Base-by-base conservation (phyloP, 2,888 invertebrate genomes). In the Diploptera punctata region DNA sequence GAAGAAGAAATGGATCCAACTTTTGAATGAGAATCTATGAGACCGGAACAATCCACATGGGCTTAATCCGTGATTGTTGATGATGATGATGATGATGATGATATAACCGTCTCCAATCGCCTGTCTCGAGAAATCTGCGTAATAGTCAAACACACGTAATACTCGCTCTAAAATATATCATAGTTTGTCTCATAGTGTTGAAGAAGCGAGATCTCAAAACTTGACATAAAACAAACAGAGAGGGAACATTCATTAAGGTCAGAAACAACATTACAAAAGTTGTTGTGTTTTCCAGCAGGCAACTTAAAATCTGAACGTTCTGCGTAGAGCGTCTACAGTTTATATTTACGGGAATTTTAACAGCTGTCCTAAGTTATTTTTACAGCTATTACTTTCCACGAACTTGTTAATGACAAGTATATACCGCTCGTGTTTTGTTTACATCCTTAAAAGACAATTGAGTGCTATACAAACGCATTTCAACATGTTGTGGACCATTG, bases 241-340 rank as follows among this genome's bases (percentile, higher is more conserved):
- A 38, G 7, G 13, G n/a, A 9, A 5, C 49, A 49, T 49, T 49
- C 49, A 49, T 49, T 49, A n/a, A 13, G 49, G 13, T 49, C 49
- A 49, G n/a, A 13, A n/a, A 49, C 49, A 49, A 49, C n/a, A 49
- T 13, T 49, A 49, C 10, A 13, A 49, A 49, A 49, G 18, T 49
- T 49, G n/a, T n/a, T n/a, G 49, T 49, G 18, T 49, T 49, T 49
- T 49, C 4, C 49, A 49, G n/a, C n/a, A n/a, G n/a, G n/a, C 49
- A 13, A 49, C 49, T n/a, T 49, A 4, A 49, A 49, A 49, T 18
- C 49, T n/a, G 49, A 49, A 49, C 4, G n/a, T 49, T 49, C n/a
- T 49, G 49, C 4, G 49, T n/a, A 49, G 49, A 49, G 18, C 49
- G 49, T 18, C 49, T 49, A 49, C 4, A 49, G 38, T 49, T 49